Conservation (phyloP, 2,113 vertebrate genomes). For the Sapayoa aenigma region DNA sequence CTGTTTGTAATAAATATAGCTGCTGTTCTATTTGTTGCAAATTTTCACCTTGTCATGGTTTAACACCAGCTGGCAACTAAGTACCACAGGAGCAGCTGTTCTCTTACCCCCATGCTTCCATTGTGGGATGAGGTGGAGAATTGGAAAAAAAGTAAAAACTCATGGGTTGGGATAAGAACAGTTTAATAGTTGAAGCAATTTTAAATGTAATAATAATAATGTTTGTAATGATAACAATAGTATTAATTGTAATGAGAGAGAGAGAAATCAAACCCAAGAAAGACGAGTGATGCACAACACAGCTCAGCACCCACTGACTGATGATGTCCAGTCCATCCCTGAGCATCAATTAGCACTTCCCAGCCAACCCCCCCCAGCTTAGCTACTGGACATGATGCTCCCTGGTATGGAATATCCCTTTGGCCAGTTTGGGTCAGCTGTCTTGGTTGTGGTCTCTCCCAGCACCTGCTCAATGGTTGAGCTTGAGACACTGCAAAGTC, state of each 20-base stretch:
- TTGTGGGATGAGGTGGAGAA: background rate
- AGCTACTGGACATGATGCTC: background rate
- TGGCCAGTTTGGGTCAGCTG: background rate
- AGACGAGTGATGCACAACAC: background rate
- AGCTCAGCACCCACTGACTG: background rate
- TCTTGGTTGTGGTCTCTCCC: background rate
- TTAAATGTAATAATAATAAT: background rate
- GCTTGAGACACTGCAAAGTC: background rate
- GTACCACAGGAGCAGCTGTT: background rate
- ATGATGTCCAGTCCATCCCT: background rate
- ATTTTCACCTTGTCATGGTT: background rate
- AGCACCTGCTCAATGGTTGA: background rate
- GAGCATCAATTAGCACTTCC: background rate
- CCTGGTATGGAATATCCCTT: background rate
- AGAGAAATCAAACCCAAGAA: background rate
- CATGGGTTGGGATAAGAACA: background rate
- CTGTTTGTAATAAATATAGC: background rate
- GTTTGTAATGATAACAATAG: background rate
- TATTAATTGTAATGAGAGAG: background rate
- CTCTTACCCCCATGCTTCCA: background rate
- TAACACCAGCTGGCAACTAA: background rate
- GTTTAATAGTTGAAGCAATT: background rate
- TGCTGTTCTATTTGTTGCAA: background rate
- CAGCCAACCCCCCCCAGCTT: background rate
- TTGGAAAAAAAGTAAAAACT: background rate